Percentiles rank a stretch among this genome's conserved stretches.
Evolutionary conservation across 2,888 invertebrate genomes (phyloP).

Genomic region (Dione vanillae): DNA sequence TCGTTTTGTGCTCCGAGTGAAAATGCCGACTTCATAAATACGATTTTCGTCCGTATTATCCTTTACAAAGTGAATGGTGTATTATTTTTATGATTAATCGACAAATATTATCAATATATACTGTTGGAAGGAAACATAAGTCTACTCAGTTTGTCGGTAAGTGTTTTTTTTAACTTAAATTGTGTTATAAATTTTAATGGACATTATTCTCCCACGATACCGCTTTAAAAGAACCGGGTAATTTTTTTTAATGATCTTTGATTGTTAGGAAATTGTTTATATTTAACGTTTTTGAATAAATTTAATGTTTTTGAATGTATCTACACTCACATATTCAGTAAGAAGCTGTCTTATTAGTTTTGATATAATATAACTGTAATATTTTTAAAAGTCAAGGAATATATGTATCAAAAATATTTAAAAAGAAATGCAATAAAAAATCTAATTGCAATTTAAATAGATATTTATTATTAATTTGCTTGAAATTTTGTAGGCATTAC

Average conservation of each 20-base stretch:
- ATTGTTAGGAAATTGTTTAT: constrained; percentile 6
- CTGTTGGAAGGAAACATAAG: constrained; percentile 27
- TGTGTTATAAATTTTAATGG: constrained; percentile 20
- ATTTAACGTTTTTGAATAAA: constrained; percentile 14
- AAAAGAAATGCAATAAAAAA: too few relatives aligned
- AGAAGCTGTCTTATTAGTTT: not conserved
- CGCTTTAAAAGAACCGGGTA: constrained; percentile 11
- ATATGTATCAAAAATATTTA: not conserved
- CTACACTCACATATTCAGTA: not conserved
- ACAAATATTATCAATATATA: constrained; percentile 29
- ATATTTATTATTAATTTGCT: too few relatives aligned
- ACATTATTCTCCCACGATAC: constrained; percentile 27
- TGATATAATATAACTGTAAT: not conserved
- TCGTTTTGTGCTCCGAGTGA: constrained; percentile 56
- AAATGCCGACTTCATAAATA: constrained; percentile 70
- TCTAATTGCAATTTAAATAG: too few relatives aligned
- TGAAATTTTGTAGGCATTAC: too few relatives aligned
- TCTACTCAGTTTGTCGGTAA: constrained; percentile 34
- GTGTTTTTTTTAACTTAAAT: constrained; percentile 27
- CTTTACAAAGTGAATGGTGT: constrained; percentile 42
- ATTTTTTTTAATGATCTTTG: constrained; percentile 23
- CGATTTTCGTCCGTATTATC: constrained; percentile 30
- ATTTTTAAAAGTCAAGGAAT: not conserved
- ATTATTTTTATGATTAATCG: constrained; percentile 36
- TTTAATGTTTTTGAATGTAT: constrained; percentile 11